Base-by-base conservation (phyloP, 2,888 invertebrate species). In the Zele albiditarsus region DNA sequence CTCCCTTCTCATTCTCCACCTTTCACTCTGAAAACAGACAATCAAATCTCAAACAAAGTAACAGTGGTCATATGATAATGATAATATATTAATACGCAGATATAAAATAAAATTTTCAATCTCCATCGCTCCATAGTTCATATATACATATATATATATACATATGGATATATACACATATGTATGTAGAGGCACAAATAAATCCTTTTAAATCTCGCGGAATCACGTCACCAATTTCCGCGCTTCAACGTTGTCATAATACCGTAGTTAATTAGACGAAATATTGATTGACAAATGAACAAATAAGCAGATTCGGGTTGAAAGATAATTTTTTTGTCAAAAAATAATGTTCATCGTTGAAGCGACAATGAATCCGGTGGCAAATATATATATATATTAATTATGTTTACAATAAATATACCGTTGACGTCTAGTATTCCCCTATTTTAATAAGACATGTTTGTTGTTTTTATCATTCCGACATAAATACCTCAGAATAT, bases 401-500 rank as follows among this genome's bases (percentile, higher is more conserved):
- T 2, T 42, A 42, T 42, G 12, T 58, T 58, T 58, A 6, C 46
- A 71, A 46, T 5, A 63, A 71, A 49, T 49, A 23, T 49, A 3
- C 33, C 31, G 16, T 58, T 42, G 72, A 73, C 33, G 72, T 66
- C 63, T 20, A 63, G 63, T 62, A 49, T n/a, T 69, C 31, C 58
- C 58, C 53, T 20, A 27, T 27, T 28, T 49, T 57, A 62, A 60
- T 42, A 69, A 68, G 53, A 69, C 42, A 62, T 63, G n/a, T 53
- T 87, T 87, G 53, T n/a, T 86, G 88, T 86, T 87, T 87, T 88
- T 84, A 88, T 88, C 88, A 88, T 89, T 89, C 88, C 88, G 86
- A 86, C 82, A 89, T 89, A 89, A 89, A 89, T 89, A 89, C 89
- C 89, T 89, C 89, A 86, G 84, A 31, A 86, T 87, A 87, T 88